Base-by-base conservation (phyloP, 2,888 invertebrate species). In the Brachyptera risi region DNA sequence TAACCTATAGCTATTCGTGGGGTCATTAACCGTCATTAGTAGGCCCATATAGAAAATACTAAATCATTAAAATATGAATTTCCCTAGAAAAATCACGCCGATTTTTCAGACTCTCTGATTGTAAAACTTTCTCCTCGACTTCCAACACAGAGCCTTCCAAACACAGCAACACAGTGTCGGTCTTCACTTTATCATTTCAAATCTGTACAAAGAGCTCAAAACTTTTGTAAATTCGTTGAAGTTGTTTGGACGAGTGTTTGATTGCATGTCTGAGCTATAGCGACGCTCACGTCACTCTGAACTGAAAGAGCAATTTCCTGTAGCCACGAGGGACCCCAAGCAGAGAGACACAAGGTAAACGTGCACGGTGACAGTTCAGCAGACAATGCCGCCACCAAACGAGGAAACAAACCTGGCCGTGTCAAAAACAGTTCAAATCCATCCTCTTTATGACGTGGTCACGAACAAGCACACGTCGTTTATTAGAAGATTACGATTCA, bases 231-330 rank as follows among this genome's bases (percentile, higher is more conserved):
- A n/a, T n/a, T n/a, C n/a, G n/a, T n/a, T n/a, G n/a, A n/a, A n/a
- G n/a, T n/a, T n/a, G n/a, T n/a, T n/a, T n/a, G n/a, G n/a, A n/a
- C 42, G 42, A 38, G 17, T 17, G 42, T 11, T 31, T 5, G 35
- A 44, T 51, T 51, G 50, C 50, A 31, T 51, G 50, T 24, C 3
- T 24, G 24, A 3, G 15, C n/a, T n/a, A n/a, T n/a, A n/a, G n/a
- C 49, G 26, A 15, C 31, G 27, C 50, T n/a, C 27, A 51, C 23
- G 31, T 54, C 37, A 54, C 37, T 54, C 42, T 42, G n/a, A n/a
- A n/a, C n/a, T 44, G 21, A 54, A 54, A 54, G 54, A 54, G 54
- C 54, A 54, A 54, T 54, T 54, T 54, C 54, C 54, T 15, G 15
- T 15, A 15, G 51, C 3, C 31, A 13, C 5, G 35, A 35, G 47